These are phyloP conservation scores for Microcebus griseorufus DNA, from an alignment of 2,113 vertebrate genomes.

Conservation along the genomic window DNA sequence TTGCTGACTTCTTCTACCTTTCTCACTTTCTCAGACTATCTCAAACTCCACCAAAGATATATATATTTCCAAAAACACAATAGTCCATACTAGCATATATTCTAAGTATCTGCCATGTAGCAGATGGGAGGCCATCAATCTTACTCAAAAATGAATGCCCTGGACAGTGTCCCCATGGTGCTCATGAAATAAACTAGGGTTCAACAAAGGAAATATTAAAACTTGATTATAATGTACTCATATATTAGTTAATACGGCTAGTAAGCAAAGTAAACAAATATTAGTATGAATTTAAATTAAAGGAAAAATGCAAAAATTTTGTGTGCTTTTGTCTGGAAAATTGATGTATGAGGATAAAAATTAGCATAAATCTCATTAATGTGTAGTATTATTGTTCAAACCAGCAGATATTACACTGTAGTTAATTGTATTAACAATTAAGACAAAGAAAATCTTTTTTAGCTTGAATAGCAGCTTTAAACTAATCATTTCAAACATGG, in stretches of 20 bases:
- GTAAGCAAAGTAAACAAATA: constrained; percentile 37
- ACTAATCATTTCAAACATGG: constrained; percentile 60
- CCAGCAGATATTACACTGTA: constrained; percentile 13
- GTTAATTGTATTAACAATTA: constrained; percentile 69
- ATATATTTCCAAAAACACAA: not conserved
- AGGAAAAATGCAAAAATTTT: not conserved
- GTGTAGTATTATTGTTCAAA: constrained; percentile 51
- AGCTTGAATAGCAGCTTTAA: constrained; percentile 52
- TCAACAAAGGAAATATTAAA: constrained; percentile 30
- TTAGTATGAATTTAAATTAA: not conserved
- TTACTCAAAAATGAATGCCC: not conserved
- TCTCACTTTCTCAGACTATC: not conserved
- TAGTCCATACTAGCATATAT: not conserved
- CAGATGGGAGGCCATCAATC: not conserved
- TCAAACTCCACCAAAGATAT: not conserved
- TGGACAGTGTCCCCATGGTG: not conserved
- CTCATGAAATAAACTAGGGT: not conserved
- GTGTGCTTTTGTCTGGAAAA: constrained; percentile 47
- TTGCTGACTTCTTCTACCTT: not conserved
- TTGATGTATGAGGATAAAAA: constrained; percentile 47
- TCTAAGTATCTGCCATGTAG: not conserved
- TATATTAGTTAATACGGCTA: not conserved
- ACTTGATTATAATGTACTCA: not conserved
- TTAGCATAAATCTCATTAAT: constrained; percentile 62
- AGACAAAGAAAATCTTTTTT: constrained; percentile 41